phyloP scores from a whole-genome alignment of 2,888 invertebrate species.

The Zeuzera pyrina region DNA sequence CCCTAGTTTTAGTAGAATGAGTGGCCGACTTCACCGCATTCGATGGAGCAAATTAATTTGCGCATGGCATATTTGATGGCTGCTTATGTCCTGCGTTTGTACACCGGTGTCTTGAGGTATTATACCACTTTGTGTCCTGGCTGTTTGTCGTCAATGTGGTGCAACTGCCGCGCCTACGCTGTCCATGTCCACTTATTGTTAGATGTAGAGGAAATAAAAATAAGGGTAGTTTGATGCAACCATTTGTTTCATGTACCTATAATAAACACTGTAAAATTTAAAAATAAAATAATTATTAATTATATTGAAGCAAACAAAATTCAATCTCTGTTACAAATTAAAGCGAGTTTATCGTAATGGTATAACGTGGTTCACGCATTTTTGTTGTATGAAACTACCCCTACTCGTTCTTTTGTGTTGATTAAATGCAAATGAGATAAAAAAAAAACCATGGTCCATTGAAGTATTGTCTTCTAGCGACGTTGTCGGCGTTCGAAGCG shows the following conservation, averaged over 20 bases:
- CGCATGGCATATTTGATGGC: conserved; percentile 69
- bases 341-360: too few relatives aligned
- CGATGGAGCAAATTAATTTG: conserved; percentile 68
- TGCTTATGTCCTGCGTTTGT: conserved; percentile 66
- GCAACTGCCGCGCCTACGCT: conserved; percentile 48
- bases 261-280: too few relatives aligned
- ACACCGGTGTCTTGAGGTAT: conserved; percentile 60
- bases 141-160: conserved; percentile 66
- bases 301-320: too few relatives aligned
- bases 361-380: too few relatives aligned
- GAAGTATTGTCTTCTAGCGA: conserved; percentile 76
- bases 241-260: too few relatives aligned
- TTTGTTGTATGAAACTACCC: conserved; percentile 45
- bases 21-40: conserved; percentile 72
- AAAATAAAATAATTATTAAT: too few relatives aligned
- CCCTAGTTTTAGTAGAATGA: conserved; percentile 69
- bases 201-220: conserved; percentile 40
- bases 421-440: conserved; percentile 21
- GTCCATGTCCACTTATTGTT: conserved; percentile 44
- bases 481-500: conserved; percentile 91
- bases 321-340: too few relatives aligned
- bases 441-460: conserved; percentile 56
- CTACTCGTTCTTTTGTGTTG: conserved; percentile 24
- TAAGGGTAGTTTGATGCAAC: conserved; percentile 62
- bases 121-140: conserved; percentile 60